Base-by-base conservation (phyloP, 2,797 vertebrate species). In the Coregonus sp. region DNA sequence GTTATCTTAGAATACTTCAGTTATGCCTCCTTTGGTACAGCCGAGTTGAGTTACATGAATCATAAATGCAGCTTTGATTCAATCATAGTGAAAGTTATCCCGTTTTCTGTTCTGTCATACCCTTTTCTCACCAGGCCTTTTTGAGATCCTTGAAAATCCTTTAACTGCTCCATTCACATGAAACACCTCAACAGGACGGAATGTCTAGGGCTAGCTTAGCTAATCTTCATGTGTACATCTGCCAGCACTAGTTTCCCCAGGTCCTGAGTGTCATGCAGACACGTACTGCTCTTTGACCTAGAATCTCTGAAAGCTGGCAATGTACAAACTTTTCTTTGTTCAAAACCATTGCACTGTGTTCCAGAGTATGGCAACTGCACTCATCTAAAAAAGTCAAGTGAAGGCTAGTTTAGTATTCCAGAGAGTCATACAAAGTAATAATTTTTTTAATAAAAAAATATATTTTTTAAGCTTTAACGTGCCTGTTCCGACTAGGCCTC, bases 401-500 rank as follows among this genome's bases (percentile, higher is more conserved):
- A 12, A 40, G 69, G 9, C 35, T 15, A n/a, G 69, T 14, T 70
- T 47, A 51, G 20, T 29, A 71, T 71, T 71, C 70, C 47, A 71
- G n/a, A 50, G 37, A 71, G 47, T 52, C 40, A 51, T 47, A 4
- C 9, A 20, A 9, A 25, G 25, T 25, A 25, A 25, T 25, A 25
- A 25, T 25, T 25, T 25, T 25, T 25, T 25, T 1, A 25, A 25
- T 25, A 25, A 25, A 25, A 25, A 25, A 25, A 25, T 25, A 25
- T 25, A 1, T 25, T 70, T 71, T 52, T 51, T 3, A 51, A 50
- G 37, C 69, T 20, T 70, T 51, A 61, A 25, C 54, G 1, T n/a
- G 20, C 40, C 12, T 71, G n/a, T 31, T 71, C 47, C 1, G 1
- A 25, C 54, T 59, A 59, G 54, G 5, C 54, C 54, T 1, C 5